Base-by-base conservation (phyloP, 1,140 invertebrate species). In the Homalodisca vitripennis region DNA sequence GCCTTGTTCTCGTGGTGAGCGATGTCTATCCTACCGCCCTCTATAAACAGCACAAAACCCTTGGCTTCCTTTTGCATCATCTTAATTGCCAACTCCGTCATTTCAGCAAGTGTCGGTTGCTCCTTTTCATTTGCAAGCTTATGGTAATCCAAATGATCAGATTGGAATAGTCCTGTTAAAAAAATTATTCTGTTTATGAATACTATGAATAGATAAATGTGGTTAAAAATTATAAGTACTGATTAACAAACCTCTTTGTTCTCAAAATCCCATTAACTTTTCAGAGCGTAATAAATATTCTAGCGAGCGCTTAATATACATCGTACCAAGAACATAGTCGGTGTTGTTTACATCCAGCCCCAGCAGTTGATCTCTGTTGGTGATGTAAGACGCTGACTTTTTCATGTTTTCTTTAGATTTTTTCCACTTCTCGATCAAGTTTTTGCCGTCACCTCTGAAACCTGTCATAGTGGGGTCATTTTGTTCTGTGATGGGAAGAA, bases 21-120 rank as follows among this genome's bases (percentile, higher is more conserved):
- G 65, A 86, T 84, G 78, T 92, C 89, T 60, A 92, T 92, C 72
- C 75, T 73, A 14, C 80, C 79, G 79, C 86, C 89, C 84, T 90
- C 89, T 31, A 89, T 85, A 74, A 90, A 88, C 0, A 90, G 76
- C 69, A 89, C 87, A 72, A 80, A 90, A 3, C 93, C 93, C 34
- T 90, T 85, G 0, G 79, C 67, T 75, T 90, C 87, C 66, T 85
- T 87, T 0, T 82, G 81, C 2, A 96, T 78, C 1, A 94, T 81
- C 72, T 89, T 82, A 20, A 97, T 89, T 0, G 93, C 92, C 46
- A 87, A 85, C 72, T 84, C 79, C 0, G 91, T 92, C 92, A 96
- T 94, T 78, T 95, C 91, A 24, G 82, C 83, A 0, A 97, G 78
- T 1, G 84, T 84, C 0, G 89, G 89, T 32, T 89, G 83, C 1